These are phyloP conservation scores for Pseudococcus longispinus DNA, from an alignment of 2,888 invertebrate genomes.

Conservation along the genomic window DNA sequence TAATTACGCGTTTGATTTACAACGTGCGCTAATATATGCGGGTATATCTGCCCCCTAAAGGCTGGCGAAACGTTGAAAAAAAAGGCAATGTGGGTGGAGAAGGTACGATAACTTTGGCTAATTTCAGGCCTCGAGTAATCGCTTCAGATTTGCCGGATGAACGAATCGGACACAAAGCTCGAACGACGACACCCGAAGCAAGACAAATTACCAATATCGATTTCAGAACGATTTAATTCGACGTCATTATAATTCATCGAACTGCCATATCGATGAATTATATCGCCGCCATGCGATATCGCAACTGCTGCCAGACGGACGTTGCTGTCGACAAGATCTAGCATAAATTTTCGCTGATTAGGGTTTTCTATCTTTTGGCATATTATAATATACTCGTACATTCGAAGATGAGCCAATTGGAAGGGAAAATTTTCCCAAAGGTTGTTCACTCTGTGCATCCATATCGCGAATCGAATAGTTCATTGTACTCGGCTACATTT, in stretches of 20 bases:
- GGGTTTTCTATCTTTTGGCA: not conserved
- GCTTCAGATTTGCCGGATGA: not conserved
- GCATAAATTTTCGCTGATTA: not conserved
- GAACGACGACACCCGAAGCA: not conserved
- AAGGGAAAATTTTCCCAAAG: not conserved
- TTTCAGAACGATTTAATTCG: slow-evolving; percentile 25
- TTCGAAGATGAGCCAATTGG: not conserved
- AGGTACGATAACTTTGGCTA: slow-evolving; percentile 16
- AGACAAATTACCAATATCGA: slow-evolving; percentile 28
- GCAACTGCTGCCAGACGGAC: no score
- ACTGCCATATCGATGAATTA: not conserved
- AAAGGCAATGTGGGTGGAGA: slow-evolving; percentile 23
- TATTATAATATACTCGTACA: not conserved
- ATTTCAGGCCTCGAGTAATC: slow-evolving; percentile 7
- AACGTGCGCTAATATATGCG: slow-evolving; percentile 6
- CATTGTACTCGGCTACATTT: not conserved
- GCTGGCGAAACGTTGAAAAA: not conserved
- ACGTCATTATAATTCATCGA: slow-evolving; percentile 16
- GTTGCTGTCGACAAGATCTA: not conserved
- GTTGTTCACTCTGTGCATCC: not conserved
- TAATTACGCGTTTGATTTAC: slow-evolving; percentile 33
- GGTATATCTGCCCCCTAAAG: slow-evolving; percentile 2
- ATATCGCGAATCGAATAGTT: not conserved
- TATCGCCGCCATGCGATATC: not conserved
- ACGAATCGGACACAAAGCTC: not conserved